A percentile compares a stretch with the other conserved stretches of the same genome.
phyloP scores from a whole-genome alignment of 2,797 vertebrate species.

The Micrastur ruficollis region DNA sequence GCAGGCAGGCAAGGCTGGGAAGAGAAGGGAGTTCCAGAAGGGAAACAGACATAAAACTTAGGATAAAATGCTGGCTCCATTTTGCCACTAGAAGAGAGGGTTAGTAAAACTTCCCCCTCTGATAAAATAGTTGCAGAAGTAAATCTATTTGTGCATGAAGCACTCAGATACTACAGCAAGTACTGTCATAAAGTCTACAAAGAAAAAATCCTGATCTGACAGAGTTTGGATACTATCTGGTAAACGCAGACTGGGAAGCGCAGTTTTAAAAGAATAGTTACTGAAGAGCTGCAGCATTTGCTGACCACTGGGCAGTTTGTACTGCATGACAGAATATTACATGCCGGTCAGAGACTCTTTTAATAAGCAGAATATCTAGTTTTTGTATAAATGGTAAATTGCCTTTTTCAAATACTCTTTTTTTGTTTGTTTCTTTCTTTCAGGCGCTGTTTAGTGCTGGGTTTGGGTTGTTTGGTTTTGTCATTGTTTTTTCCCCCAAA shows the following conservation, averaged over 20 bases:
- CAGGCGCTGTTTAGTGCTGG: neutral
- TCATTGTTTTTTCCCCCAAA: neutral
- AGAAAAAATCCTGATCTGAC: neutral
- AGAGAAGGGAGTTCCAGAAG: neutral
- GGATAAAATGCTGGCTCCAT: neutral
- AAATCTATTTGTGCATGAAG: neutral
- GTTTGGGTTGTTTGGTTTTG: neutral
- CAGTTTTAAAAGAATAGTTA: neutral
- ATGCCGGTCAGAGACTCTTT: neutral
- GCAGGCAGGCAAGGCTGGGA: neutral
- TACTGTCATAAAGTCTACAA: neutral
- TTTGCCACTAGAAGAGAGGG: neutral
- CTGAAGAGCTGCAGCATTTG: neutral
- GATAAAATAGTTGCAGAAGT: neutral
- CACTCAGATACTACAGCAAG: neutral
- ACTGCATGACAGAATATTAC: neutral
- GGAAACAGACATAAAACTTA: neutral
- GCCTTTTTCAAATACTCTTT: neutral
- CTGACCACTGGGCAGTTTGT: neutral
- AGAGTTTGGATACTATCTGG: neutral
- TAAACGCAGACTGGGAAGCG: neutral
- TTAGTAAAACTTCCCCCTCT: neutral
- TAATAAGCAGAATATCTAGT: neutral
- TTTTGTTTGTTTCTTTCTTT: neutral
- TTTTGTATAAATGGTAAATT: neutral